phyloP scores from a whole-genome alignment of 2,888 invertebrate genomes.

The Acronicta alni region DNA sequence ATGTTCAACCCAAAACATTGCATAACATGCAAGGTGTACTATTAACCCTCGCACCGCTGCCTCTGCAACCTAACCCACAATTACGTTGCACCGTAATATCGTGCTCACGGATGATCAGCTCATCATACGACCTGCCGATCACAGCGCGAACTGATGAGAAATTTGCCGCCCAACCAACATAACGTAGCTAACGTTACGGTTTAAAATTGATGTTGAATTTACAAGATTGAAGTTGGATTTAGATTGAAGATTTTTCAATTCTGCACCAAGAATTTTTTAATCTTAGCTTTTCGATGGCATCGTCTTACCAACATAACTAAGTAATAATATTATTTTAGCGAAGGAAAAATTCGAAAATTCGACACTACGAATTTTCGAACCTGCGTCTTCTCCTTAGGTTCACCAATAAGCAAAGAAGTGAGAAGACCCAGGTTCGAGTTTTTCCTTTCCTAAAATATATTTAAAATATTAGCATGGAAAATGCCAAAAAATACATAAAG shows the following conservation, averaged over 20 bases:
- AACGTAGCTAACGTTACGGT: conserved; percentile 65
- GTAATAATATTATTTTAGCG: too few relatives aligned
- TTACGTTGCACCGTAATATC: conserved; percentile 56
- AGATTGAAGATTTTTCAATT: conserved; percentile 19
- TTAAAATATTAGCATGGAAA: too few relatives aligned
- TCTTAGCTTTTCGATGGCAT: too few relatives aligned
- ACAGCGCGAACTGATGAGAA: conserved; percentile 75
- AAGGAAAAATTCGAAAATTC: too few relatives aligned
- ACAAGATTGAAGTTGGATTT: conserved; percentile 28
- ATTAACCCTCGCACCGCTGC: conserved; percentile 22
- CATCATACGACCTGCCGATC: conserved; percentile 66
- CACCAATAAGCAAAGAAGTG: too few relatives aligned
- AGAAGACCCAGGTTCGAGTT: too few relatives aligned
- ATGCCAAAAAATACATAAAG: too few relatives aligned
- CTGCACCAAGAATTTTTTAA: not conserved
- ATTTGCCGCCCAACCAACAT: conserved; percentile 81
- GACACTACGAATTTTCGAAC: too few relatives aligned
- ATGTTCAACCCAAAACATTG: conserved; percentile 11
- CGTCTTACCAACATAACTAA: too few relatives aligned
- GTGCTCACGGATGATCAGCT: conserved; percentile 43
- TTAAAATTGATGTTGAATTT: conserved; percentile 52
- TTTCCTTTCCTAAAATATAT: too few relatives aligned
- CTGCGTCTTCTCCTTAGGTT: too few relatives aligned
- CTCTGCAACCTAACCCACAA: conserved; percentile 57
- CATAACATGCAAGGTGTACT: conserved; percentile 3